These are phyloP conservation scores for Synergus itoensis DNA, from an alignment of 2,888 invertebrate genomes.

Conservation along the genomic window DNA sequence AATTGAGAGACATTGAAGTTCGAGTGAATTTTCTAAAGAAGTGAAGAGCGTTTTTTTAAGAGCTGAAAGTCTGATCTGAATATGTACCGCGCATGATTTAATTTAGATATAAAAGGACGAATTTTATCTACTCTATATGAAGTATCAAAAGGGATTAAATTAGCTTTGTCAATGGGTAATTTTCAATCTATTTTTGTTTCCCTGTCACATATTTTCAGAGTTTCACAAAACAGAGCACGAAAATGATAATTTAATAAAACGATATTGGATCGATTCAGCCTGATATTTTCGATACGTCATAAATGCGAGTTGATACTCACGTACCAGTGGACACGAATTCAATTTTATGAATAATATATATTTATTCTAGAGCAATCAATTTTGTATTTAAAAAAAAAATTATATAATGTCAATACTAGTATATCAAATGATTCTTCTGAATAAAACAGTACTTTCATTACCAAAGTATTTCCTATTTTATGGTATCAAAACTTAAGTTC, in stretches of 20 bases:
- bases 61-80: not conserved
- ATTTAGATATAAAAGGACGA: not conserved
- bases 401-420: not conserved
- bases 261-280: not conserved
- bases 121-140: no score
- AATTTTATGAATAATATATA: not conserved
- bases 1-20: not conserved
- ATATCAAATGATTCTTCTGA: no score
- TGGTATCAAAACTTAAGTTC: no score
- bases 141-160: not conserved
- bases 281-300: not conserved
- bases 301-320: not conserved
- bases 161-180: not conserved
- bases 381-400: not conserved
- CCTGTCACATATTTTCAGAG: not conserved
- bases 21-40: not conserved
- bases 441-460: no score
- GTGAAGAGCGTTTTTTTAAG: not conserved
- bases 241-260: not conserved
- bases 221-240: not conserved
- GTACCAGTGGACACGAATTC: not conserved
- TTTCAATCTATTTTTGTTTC: not conserved
- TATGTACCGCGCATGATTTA: no score
- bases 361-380: not conserved
- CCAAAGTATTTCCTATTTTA: no score